Evolutionary conservation across 1,140 invertebrate genomes (phyloP), one percentile per base, ranked within the genome.

Genomic region (Drosophila gunungcola): DNA sequence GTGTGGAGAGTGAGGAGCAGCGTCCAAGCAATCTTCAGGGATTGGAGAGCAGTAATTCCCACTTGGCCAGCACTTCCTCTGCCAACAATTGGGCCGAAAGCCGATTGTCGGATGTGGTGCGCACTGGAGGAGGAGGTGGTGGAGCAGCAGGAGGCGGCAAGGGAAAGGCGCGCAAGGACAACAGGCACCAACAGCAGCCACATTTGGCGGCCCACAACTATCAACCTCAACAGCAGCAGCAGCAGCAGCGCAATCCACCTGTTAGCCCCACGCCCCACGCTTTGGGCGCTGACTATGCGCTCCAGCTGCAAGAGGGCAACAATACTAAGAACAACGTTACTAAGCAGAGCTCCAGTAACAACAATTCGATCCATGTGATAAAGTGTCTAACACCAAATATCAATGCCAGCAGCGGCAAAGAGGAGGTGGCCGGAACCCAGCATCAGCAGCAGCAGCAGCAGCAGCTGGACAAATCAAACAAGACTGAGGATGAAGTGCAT

Each of bases 41-140:
- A 45, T 41, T 60, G 36, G 79, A 80, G 51, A 64, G 38, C 49
- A 58, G 41, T 41, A 54, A 11, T 73, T 12, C 42, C 48, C 64
- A 80, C 51, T 36, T 68, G 53, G 77, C 76, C 49, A 84, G 79
- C 77, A 83, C 80, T 91, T 80, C 86, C 60, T 64, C 81, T n/a
- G 57, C 48, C 64, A 80, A 54, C 34, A 86, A 84, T 49, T 91
- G 90, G 90, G 51, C 88, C 5, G 91, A 92, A 73, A 95, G 94
- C 90, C 94, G 96, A 86, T 93, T 97, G 74, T 95, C 96, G 3
- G 96, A 97, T 92, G 96, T 97, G 36, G 96, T 97, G 21, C 97
- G 96, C 89, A 93, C 93, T 5, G 84, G 76, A 5, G 70, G 65
- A 9, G 67, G 64, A 27, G 60, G 51, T 38, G 69, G 29, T 6